Conservation (phyloP, 2,113 vertebrate genomes). For the Cyprinodon variegatus region DNA sequence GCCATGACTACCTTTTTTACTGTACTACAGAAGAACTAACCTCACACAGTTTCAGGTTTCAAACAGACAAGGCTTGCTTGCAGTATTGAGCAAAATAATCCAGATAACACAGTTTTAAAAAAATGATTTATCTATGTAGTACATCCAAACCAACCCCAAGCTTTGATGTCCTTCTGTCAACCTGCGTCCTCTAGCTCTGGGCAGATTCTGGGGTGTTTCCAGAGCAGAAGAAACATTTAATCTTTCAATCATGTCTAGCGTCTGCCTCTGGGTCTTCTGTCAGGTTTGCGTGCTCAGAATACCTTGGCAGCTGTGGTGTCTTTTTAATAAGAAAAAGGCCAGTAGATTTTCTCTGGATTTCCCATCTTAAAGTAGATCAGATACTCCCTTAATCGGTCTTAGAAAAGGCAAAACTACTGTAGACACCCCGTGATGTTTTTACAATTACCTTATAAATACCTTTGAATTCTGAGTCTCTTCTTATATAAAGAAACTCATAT, state of each 20-base stretch:
- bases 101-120: background rate
- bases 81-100: background rate
- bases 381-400: background rate
- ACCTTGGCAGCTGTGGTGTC: background rate
- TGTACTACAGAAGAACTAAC: too few species aligned
- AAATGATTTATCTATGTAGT: slow-evolving; percentile 2
- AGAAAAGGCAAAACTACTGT: background rate
- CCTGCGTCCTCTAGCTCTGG: slow-evolving; percentile 4
- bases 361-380: background rate
- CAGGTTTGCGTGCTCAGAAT: slow-evolving; percentile 36
- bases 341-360: background rate
- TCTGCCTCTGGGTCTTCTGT: slow-evolving; percentile 21
- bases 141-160: slow-evolving; percentile 7
- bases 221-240: slow-evolving; percentile 40
- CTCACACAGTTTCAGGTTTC: background rate
- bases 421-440: background rate
- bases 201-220: slow-evolving; percentile 18
- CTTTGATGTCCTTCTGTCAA: slow-evolving; percentile 14
- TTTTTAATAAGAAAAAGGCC: slow-evolving; percentile 11
- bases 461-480: background rate
- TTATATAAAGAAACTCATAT: background rate
- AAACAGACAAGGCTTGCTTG: background rate
- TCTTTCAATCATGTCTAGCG: slow-evolving; percentile 27
- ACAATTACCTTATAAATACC: background rate
- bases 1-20: too few species aligned